phyloP scores from a whole-genome alignment of 2,113 vertebrate genomes.

The Azemiops feae region DNA sequence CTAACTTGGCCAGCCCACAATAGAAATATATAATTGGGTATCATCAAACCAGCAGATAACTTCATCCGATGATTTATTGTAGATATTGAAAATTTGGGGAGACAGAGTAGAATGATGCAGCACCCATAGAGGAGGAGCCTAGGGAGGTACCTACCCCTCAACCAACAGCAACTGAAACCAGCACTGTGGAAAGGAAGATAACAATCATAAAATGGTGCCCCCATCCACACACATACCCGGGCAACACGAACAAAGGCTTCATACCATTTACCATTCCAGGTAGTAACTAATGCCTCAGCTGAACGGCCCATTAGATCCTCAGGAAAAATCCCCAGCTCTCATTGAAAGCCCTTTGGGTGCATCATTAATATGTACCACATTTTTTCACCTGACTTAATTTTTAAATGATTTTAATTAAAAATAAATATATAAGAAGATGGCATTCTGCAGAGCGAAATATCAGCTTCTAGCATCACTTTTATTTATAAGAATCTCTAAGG shows the following conservation, averaged over 20 bases:
- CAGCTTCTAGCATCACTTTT: not conserved
- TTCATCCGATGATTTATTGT: not conserved
- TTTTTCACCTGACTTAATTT: not conserved
- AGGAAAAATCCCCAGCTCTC: not conserved
- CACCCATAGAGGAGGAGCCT: not conserved
- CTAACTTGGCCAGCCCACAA: not conserved
- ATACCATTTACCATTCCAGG: not conserved
- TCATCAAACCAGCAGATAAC: not conserved
- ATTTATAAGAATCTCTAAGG: not conserved
- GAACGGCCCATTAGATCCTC: not conserved
- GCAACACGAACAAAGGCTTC: not conserved
- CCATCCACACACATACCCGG: not conserved
- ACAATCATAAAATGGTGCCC: not conserved
- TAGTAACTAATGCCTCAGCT: not conserved
- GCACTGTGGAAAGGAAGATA: not conserved
- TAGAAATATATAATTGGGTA: not conserved
- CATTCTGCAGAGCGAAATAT: not conserved
- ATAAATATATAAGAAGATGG: not conserved
- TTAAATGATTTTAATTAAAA: not conserved
- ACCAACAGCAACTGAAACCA: not conserved
- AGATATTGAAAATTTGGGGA: not conserved
- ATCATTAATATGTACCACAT: not conserved
- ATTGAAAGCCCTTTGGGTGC: not conserved
- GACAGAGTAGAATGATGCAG: not conserved
- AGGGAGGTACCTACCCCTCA: not conserved